Conservation (phyloP, 2,797 vertebrate species). For the Dromococcyx pavoninus region DNA sequence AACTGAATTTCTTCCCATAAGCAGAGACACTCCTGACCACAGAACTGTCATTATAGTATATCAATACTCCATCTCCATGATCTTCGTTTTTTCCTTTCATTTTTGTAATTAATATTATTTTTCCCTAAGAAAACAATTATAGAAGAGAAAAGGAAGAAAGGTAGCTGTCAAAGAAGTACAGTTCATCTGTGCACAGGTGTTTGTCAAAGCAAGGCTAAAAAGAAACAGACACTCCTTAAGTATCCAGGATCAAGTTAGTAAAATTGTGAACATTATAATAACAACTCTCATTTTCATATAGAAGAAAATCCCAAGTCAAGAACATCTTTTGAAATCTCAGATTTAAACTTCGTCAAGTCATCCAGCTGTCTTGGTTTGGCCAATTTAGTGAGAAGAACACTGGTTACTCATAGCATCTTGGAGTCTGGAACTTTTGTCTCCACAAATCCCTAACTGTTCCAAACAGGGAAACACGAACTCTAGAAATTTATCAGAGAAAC, state of each 20-base stretch:
- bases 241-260: background rate
- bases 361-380: background rate
- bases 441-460: background rate
- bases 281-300: background rate
- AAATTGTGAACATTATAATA: background rate
- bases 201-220: background rate
- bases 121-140: background rate
- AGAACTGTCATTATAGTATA: background rate
- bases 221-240: background rate
- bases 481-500: background rate
- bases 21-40: background rate
- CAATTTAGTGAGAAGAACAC: background rate
- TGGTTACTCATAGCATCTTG: background rate
- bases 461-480: background rate
- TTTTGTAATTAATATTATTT: background rate
- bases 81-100: background rate
- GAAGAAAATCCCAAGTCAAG: background rate
- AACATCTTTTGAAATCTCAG: background rate
- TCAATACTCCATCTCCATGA: background rate
- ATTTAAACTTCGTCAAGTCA: background rate
- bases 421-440: background rate
- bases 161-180: background rate
- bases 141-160: background rate
- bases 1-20: background rate
- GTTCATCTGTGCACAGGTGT: background rate